phyloP scores from a whole-genome alignment of 2,797 vertebrate genomes.

The Schizopygopsis malacanthus region DNA sequence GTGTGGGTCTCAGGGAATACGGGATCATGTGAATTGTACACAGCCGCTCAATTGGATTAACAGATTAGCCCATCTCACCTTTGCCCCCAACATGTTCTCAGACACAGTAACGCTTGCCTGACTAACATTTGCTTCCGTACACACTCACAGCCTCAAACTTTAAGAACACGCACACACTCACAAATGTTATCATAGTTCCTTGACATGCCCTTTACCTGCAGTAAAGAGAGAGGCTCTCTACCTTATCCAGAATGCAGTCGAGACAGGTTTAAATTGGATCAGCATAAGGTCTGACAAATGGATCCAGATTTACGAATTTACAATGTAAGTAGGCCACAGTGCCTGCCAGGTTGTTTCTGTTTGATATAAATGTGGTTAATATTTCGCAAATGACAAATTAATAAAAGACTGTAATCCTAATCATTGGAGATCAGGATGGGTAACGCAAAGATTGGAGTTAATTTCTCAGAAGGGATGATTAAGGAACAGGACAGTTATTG shows the following conservation, averaged over 20 bases:
- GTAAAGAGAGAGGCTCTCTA: conserved; percentile 64
- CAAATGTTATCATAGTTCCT: conserved; percentile 43
- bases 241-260: conserved; percentile 65
- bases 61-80: conserved; percentile 81
- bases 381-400: conserved; percentile 39
- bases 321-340: conserved; percentile 29
- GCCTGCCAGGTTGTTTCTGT: conserved; percentile 27
- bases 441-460: conserved; percentile 28
- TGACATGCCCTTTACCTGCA: conserved; percentile 64
- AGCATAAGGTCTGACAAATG: conserved; percentile 54
- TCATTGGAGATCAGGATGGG: conserved; percentile 15
- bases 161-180: conserved; percentile 43
- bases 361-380: conserved; percentile 35
- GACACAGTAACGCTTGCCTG: conserved; percentile 66
- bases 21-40: conserved; percentile 77
- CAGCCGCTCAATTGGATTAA: conserved; percentile 80
- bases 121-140: conserved; percentile 51
- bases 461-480: conserved; percentile 10
- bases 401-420: conserved; percentile 38
- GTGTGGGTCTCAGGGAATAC: conserved; percentile 62
- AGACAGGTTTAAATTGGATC: conserved; percentile 74
- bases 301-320: conserved; percentile 46
- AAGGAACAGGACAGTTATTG: conserved; percentile 27
- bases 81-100: conserved; percentile 73
- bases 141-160: conserved; percentile 23